Conservation (phyloP, 1,140 invertebrate genomes). For the Cotesia vestalis region DNA sequence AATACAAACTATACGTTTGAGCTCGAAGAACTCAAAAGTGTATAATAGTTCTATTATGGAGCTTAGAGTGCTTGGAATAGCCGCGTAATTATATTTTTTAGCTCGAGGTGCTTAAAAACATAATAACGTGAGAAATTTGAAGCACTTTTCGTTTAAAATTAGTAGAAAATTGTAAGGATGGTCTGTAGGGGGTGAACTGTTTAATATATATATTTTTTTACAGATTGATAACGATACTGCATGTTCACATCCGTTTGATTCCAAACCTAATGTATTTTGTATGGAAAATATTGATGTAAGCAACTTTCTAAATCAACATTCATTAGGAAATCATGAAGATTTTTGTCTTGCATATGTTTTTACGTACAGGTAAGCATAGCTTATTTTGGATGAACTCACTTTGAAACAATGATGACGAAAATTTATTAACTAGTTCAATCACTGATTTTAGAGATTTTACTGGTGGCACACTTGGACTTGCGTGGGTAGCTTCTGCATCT, state of each 20-base stretch:
- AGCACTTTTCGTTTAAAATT: no score
- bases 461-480: constrained; percentile 94
- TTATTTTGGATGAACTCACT: constrained; percentile 23
- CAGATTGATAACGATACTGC: constrained; percentile 90
- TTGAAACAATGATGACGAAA: background rate
- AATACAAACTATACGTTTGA: no score
- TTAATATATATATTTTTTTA: constrained; percentile 35
- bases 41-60: no score
- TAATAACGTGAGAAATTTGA: no score
- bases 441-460: constrained; percentile 82
- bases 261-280: constrained; percentile 92
- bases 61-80: no score
- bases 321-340: constrained; percentile 94
- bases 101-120: no score
- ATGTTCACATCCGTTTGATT: constrained; percentile 73
- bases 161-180: no score
- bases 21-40: no score
- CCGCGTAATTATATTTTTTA: no score
- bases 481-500: constrained; percentile 97
- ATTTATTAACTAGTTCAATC: constrained; percentile 38
- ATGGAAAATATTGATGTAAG: constrained; percentile 98
- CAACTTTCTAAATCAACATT: constrained; percentile 98
- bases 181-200: no score
- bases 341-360: constrained; percentile 99
- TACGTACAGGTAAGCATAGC: constrained; percentile 77